Conservation (phyloP, 2,797 vertebrate species). For the Anguilla anguilla region DNA sequence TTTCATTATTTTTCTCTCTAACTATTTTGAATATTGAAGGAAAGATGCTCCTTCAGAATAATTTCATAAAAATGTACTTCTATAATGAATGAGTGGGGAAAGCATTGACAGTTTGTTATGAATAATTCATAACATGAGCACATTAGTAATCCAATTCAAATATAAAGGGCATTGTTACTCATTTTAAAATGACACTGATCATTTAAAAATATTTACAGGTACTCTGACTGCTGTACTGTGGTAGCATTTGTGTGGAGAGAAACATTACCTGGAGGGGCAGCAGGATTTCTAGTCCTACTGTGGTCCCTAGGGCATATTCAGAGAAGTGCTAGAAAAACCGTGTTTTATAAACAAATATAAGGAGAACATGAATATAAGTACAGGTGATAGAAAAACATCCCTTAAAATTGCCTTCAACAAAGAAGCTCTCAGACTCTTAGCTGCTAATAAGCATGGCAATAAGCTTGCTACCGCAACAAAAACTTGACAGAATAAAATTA, state of each 20-base stretch:
- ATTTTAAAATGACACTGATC: not conserved
- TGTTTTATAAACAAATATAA: not conserved
- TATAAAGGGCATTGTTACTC: not conserved
- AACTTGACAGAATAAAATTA: no score
- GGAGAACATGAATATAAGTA: no score
- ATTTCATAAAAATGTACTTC: not conserved
- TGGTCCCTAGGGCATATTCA: no score
- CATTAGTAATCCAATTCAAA: not conserved
- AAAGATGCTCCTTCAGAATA: not conserved
- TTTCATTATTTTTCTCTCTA: not conserved
- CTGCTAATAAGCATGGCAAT: no score
- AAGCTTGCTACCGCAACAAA: no score
- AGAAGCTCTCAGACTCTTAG: no score
- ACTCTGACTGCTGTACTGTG: not conserved
- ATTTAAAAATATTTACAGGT: not conserved
- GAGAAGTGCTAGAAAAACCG: not conserved
- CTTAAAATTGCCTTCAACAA: no score
- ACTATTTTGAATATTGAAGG: not conserved
- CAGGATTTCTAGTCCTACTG: not conserved
- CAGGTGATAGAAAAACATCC: no score
- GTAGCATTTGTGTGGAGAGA: not conserved
- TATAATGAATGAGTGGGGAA: not conserved
- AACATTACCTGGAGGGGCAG: not conserved
- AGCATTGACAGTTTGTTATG: not conserved
- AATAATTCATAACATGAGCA: not conserved